Evolutionary conservation across 1,140 invertebrate species (phyloP).

Genomic region (Dendroctonus ponderosae): DNA sequence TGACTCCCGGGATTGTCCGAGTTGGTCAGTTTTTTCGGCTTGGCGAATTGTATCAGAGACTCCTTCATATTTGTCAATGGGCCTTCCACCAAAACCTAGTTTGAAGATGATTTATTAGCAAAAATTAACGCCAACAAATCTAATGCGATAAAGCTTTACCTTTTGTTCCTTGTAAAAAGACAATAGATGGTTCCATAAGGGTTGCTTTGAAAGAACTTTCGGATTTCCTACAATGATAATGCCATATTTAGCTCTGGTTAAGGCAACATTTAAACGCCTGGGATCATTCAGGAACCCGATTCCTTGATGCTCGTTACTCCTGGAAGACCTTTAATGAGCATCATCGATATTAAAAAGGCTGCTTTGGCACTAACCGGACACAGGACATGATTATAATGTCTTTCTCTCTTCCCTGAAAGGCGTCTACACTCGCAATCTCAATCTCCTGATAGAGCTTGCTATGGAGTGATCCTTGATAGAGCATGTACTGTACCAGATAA

Average conservation of each 20-base stretch:
- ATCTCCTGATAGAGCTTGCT: conserved; percentile 98
- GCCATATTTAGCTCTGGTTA: conserved; percentile 96
- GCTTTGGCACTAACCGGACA: conserved; percentile 61
- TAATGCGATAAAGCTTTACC: conserved; percentile 46
- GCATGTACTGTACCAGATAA: conserved; percentile 98
- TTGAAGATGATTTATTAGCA: neutral
- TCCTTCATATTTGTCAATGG: conserved; percentile 97
- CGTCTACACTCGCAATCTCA: conserved; percentile 98
- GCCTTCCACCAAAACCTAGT: conserved; percentile 81
- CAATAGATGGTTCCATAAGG: conserved; percentile 96
- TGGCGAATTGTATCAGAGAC: conserved; percentile 94
- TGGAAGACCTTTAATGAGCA: neutral
- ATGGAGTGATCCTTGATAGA: conserved; percentile 95
- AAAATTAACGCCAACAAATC: neutral
- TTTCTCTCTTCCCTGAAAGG: conserved; percentile 97
- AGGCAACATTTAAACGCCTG: conserved; percentile 93
- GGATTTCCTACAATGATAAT: conserved; percentile 99
- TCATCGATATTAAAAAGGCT: no score
- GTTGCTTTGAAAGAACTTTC: conserved; percentile 97
- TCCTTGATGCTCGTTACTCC: conserved; percentile 81
- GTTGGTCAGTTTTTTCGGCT: conserved; percentile 94
- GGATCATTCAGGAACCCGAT: conserved; percentile 98
- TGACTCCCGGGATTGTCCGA: conserved; percentile 92
- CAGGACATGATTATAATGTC: conserved; percentile 99
- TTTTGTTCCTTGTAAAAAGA: conserved; percentile 98